Base-by-base conservation (phyloP, 2,797 vertebrate genomes). In the Thalassophryne amazonica region DNA sequence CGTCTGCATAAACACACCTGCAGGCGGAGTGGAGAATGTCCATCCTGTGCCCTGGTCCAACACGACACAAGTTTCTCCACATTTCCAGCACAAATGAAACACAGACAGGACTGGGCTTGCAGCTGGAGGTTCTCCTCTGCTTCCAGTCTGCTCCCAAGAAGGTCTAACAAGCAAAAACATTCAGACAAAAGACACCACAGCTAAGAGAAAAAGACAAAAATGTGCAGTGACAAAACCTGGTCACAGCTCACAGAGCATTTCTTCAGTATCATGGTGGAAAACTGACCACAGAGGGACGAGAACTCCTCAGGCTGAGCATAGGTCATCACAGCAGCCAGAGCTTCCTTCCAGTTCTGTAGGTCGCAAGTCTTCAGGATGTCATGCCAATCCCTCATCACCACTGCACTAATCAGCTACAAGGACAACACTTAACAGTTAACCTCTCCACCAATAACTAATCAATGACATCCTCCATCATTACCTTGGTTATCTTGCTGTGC, bases 71-170 rank as follows among this genome's bases (percentile, higher is more conserved):
- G 88, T 52, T 96, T 97, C 73, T 99, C 97, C 59, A 97, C 91
- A 0, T 94, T 96, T 18, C 97, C 97, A 0, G 97, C 95, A 47
- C 97, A 99, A 63, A 99, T 96, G 51, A 97, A 99, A 62, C 94
- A 98, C 48, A 99, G 90, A 73, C 94, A 97, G 2, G 97, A 97
- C 55, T 98, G 94, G 0, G 89, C 85, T 69, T 90, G 93, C 24
- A 98, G 88, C 4, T 81, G 29, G 2, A 27, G 56, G 4, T 94
- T 94, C 1, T 88, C 90, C 20, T 93, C 88, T 0, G 60, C 89
- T 70, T 98, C 95, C 77, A 99, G 89, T 31, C 97, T 88, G 60
- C 76, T 78, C 4, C 97, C 97, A 15, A 99, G 83, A 6, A 95
- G 84, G 72, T 95, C 97, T 99, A 54, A 17, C 12, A 4, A 37